Evolutionary conservation across 2,113 vertebrate genomes (phyloP), one percentile per base, ranked within the genome.

Genomic region (Grallaria varia): DNA sequence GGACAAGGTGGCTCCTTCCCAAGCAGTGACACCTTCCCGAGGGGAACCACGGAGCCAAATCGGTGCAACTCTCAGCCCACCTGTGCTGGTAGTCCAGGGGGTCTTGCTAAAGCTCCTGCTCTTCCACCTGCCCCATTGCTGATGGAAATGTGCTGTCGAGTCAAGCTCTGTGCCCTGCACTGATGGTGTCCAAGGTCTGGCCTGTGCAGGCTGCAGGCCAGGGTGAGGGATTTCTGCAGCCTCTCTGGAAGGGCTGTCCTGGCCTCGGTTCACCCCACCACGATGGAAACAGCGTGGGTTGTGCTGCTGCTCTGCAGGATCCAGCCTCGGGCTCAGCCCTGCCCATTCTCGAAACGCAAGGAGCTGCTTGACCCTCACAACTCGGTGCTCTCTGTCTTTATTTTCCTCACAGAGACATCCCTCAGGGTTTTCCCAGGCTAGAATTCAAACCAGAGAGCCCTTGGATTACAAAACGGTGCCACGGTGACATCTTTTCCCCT

Each of bases 361-460:
- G 62, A 83, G 85, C 45, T 0, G 0, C 28, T 5, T 83, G 88
- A 83, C 92, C 88, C 81, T 63, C 86, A 68, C 66, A 52, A 1
- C 69, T 72, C 47, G 10, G 27, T 3, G 64, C 30, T 78, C 35
- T 63, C 62, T 55, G 35, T 72, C 67, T 92, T 50, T 62, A 40
- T 89, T 93, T 78, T 60, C 74, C 89, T 91, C 14, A 0, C 69
- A 79, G 91, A 94, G 31, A 84, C 53, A 67, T 14, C 89, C 93
- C 95, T 91, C 56, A 49, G 95, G 91, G 89, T 53, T 85, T 89
- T 96, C 93, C 84, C 84, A 94, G 91, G 45, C 56, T 49, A 53
- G 87, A 81, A 82, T 21, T 21, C 79, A 94, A 96, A 78, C 42
- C 89, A 91, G 81, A 83, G 28, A 20, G 5, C 37, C 53, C 23